These are phyloP conservation scores for Carapus acus DNA, from an alignment of 2,797 vertebrate species.

Conservation along the genomic window DNA sequence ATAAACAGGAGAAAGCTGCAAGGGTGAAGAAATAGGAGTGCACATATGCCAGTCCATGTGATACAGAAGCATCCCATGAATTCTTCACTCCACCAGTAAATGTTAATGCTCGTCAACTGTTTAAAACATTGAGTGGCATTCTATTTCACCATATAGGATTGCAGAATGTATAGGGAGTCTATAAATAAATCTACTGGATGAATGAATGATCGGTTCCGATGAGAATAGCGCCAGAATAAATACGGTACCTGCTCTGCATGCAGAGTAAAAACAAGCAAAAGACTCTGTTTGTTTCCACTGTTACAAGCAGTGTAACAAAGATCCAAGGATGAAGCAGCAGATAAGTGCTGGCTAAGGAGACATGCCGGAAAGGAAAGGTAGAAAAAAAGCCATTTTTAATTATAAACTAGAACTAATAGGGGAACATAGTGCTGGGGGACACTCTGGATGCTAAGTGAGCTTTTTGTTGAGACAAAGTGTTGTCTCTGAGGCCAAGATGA, in stretches of 20 bases:
- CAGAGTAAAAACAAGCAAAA: background rate
- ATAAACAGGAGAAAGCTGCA: constrained; percentile 31
- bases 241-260: background rate
- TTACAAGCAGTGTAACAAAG: constrained; percentile 23
- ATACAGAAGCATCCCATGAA: constrained; percentile 5
- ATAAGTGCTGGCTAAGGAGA: constrained; percentile 22
- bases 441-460: background rate
- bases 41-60: background rate
- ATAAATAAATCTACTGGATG: no score
- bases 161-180: background rate
- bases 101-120: constrained; percentile 23
- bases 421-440: constrained; percentile 9
- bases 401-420: constrained; percentile 27
- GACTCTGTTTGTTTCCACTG: constrained; percentile 1
- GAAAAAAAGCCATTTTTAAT: constrained; percentile 25
- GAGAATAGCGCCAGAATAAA: background rate
- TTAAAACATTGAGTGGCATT: background rate
- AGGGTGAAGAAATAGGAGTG: background rate
- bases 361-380: background rate
- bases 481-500: background rate
- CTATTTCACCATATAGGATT: background rate
- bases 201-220: no score
- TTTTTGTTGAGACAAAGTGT: constrained; percentile 12
- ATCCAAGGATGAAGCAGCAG: constrained; percentile 7
- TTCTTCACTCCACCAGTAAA: constrained; percentile 33